Conservation (phyloP, 2,113 vertebrate genomes). For the Siniperca chuatsi region DNA sequence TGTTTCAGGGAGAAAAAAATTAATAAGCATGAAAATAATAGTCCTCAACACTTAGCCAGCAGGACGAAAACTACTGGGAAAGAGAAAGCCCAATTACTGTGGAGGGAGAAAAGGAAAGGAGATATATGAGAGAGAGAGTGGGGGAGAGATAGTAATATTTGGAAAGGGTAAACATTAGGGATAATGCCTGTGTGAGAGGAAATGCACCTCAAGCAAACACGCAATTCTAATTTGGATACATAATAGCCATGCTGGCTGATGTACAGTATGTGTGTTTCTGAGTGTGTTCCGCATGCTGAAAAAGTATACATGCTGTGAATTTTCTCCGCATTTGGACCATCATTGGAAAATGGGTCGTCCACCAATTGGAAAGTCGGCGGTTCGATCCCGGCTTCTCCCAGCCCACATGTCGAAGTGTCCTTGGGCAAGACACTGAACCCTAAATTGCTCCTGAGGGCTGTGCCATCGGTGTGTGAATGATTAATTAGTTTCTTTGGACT, state of each 20-base stretch:
- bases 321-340: background rate
- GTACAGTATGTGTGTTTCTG: background rate
- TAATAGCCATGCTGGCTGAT: conserved; percentile 24
- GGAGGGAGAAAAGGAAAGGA: conserved; percentile 39
- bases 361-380: no score
- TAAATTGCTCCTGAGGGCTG: no score
- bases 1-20: conserved; percentile 77
- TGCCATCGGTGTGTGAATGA: no score
- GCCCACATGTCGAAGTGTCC: no score
- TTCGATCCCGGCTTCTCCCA: no score
- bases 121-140: conserved; percentile 37
- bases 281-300: background rate
- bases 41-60: conserved; percentile 65
- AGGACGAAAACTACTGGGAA: conserved; percentile 57
- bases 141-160: conserved; percentile 40
- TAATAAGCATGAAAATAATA: conserved; percentile 78
- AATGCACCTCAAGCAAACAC: conserved; percentile 52
- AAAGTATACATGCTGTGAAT: background rate
- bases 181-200: conserved; percentile 45
- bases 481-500: no score
- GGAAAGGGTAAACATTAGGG: conserved; percentile 58
- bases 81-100: conserved; percentile 67
- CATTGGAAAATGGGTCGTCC: no score
- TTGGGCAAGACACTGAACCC: no score
- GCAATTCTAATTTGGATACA: conserved; percentile 40